Evolutionary conservation across 2,113 vertebrate species (phyloP).

Genomic region (Archilochus colubris): DNA sequence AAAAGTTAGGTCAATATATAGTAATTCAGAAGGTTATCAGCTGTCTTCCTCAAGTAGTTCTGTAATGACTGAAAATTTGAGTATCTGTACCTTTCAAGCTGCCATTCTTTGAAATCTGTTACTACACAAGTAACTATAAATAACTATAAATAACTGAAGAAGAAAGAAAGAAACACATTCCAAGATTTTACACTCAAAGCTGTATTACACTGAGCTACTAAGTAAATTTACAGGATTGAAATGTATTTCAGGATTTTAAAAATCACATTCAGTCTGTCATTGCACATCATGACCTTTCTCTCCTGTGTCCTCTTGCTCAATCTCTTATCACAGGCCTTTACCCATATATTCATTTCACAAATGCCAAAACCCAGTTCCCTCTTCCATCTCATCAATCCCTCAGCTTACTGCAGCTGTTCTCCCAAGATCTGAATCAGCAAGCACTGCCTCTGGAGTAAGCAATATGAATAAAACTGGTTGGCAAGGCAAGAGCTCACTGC

Average conservation of each 20-base stretch:
- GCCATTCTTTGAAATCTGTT: not conserved
- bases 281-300: not conserved
- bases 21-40: not conserved
- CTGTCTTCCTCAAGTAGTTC: not conserved
- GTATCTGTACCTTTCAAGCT: not conserved
- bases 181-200: not conserved
- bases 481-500: not conserved
- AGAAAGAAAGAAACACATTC: not conserved
- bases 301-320: not conserved
- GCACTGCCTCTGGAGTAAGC: not conserved
- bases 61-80: not conserved
- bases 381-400: not conserved
- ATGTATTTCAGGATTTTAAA: not conserved
- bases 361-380: not conserved
- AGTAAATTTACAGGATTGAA: not conserved
- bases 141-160: not conserved
- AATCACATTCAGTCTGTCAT: rapidly evolving
- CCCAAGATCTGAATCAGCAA: not conserved
- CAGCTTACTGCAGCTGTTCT: not conserved
- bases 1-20: not conserved
- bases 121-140: not conserved
- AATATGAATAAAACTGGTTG: not conserved
- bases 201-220: not conserved
- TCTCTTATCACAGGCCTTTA: not conserved
- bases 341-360: not conserved